phyloP scores from a whole-genome alignment of 2,888 invertebrate species.

The Aleiodes alternator region DNA sequence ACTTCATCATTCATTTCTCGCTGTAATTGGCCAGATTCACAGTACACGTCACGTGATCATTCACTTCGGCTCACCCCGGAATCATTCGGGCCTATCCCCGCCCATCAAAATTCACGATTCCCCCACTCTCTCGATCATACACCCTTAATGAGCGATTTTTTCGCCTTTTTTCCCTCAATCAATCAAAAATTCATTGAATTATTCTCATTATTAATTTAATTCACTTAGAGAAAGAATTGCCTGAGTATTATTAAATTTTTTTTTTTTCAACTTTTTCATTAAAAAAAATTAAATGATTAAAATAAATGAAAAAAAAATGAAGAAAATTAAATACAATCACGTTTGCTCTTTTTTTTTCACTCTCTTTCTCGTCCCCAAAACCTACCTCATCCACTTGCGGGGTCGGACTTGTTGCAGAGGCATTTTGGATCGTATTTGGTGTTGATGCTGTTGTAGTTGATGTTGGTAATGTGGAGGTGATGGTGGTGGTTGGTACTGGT shows the following conservation, averaged over 20 bases:
- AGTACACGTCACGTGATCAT: no score
- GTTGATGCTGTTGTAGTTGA: slow-evolving; percentile 66
- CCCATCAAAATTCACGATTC: no score
- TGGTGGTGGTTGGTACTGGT: slow-evolving; percentile 65
- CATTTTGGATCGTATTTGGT: slow-evolving; percentile 73
- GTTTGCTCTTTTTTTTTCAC: slow-evolving; percentile 31
- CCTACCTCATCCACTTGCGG: slow-evolving; percentile 74
- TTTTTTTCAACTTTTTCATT: not conserved
- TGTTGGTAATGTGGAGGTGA: slow-evolving; percentile 62
- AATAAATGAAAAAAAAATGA: slow-evolving; percentile 20
- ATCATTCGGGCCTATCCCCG: no score
- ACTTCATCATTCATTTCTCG: no score
- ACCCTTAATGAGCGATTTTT: no score
- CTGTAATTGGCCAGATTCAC: no score
- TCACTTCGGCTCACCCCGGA: no score
- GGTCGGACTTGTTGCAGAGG: slow-evolving; percentile 71
- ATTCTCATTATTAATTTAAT: no score
- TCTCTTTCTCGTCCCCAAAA: slow-evolving; percentile 65
- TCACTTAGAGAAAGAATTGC: not conserved
- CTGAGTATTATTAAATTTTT: not conserved
- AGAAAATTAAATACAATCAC: slow-evolving; percentile 34
- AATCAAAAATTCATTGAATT: not conserved
- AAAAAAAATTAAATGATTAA: not conserved
- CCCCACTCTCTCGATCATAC: no score
- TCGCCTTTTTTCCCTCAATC: no score